Conservation (phyloP, 2,113 vertebrate genomes). For the Chunga burmeisteri region DNA sequence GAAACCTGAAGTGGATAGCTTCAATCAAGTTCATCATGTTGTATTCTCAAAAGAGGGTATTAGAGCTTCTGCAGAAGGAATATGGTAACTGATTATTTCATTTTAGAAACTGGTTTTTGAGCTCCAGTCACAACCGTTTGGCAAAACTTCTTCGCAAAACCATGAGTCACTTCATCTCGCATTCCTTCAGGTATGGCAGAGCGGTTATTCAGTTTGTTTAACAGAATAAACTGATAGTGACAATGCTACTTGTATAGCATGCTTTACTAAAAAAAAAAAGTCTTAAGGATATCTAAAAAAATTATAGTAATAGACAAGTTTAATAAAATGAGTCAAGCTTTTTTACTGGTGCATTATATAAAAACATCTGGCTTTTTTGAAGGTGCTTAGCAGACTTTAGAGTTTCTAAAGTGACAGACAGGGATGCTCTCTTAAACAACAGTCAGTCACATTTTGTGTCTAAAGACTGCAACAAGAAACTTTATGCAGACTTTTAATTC, state of each 20-base stretch:
- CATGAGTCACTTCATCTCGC: not conserved
- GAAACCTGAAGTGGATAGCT: not conserved
- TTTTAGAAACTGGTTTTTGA: not conserved
- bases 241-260: not conserved
- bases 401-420: not conserved
- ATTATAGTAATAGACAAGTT: not conserved
- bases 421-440: not conserved
- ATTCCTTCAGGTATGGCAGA: not conserved
- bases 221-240: not conserved
- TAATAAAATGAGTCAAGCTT: not conserved
- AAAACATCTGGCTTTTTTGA: not conserved
- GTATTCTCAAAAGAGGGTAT: not conserved
- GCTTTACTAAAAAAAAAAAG: not conserved
- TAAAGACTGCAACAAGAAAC: not conserved
- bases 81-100: not conserved
- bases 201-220: not conserved
- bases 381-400: not conserved
- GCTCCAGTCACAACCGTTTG: not conserved
- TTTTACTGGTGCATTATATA: not conserved
- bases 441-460: not conserved
- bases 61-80: not conserved
- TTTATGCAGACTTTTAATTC: not conserved
- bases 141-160: not conserved
- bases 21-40: not conserved
- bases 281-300: not conserved